A percentile compares a stretch with the other conserved stretches of the same genome.
phyloP scores from a whole-genome alignment of 1,140 invertebrate species.

The Ephestia elutella region DNA sequence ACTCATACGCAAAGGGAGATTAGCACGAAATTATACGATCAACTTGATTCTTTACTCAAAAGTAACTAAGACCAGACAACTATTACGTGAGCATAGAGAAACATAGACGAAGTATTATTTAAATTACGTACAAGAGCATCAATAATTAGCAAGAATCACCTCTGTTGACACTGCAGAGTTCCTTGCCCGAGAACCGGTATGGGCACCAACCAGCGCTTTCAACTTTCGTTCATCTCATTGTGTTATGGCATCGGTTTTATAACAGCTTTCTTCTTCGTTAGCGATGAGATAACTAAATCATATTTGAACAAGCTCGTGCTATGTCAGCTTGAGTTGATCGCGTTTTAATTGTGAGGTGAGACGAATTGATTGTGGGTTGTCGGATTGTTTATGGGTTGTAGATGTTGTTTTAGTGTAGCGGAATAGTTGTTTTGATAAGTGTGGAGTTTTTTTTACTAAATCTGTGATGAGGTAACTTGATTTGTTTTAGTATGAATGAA shows the following conservation, averaged over 20 bases:
- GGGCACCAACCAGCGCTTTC: conserved; percentile 55
- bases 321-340: background rate
- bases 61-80: no score
- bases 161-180: conserved; percentile 17
- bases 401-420: background rate
- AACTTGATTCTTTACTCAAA: no score
- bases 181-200: conserved; percentile 38
- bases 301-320: conserved; percentile 16
- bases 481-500: no score
- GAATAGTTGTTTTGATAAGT: no score
- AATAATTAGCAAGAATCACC: background rate
- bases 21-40: no score
- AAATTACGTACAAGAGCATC: conserved; percentile 13
- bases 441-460: no score
- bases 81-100: no score
- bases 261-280: conserved; percentile 61
- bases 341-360: background rate
- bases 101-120: conserved; percentile 8
- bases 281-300: conserved; percentile 52
- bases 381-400: background rate
- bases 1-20: no score
- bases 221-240: conserved; percentile 42
- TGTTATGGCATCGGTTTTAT: conserved; percentile 56
- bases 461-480: no score
- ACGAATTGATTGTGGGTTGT: background rate